These are phyloP conservation scores for Rhincodon typus DNA, from an alignment of 2,797 vertebrate genomes.

Conservation along the genomic window DNA sequence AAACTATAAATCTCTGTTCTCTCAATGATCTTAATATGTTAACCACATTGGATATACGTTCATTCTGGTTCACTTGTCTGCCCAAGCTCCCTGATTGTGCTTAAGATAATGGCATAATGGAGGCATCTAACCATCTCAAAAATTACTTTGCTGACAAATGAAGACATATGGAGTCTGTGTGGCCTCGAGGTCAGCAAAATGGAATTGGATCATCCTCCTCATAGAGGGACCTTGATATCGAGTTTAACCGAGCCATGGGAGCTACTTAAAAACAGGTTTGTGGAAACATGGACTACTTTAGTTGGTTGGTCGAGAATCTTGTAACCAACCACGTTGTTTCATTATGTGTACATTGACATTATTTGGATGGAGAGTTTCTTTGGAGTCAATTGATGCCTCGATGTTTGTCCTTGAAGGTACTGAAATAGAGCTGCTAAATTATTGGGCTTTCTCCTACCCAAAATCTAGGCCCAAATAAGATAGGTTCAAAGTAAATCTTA, in stretches of 20 bases:
- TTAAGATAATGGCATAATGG: not conserved
- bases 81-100: not conserved
- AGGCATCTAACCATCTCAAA: not conserved
- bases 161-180: not conserved
- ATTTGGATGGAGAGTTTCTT: not conserved
- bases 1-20: not conserved
- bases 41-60: not conserved
- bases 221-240: not conserved
- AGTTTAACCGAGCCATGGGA: not conserved
- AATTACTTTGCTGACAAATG: not conserved
- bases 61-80: not conserved
- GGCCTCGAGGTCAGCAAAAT: not conserved
- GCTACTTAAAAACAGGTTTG: not conserved
- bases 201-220: not conserved
- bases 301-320: not conserved
- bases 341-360: not conserved
- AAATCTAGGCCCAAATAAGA: not conserved
- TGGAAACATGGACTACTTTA: not conserved
- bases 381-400: not conserved
- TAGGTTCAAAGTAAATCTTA: not conserved
- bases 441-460: not conserved
- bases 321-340: not conserved
- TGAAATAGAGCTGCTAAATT: not conserved
- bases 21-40: not conserved
- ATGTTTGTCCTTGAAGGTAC: not conserved